Percentiles rank a stretch among this genome's conserved stretches.
Evolutionary conservation across 1,140 invertebrate genomes (phyloP).

Genomic region (Sitophilus oryzae): DNA sequence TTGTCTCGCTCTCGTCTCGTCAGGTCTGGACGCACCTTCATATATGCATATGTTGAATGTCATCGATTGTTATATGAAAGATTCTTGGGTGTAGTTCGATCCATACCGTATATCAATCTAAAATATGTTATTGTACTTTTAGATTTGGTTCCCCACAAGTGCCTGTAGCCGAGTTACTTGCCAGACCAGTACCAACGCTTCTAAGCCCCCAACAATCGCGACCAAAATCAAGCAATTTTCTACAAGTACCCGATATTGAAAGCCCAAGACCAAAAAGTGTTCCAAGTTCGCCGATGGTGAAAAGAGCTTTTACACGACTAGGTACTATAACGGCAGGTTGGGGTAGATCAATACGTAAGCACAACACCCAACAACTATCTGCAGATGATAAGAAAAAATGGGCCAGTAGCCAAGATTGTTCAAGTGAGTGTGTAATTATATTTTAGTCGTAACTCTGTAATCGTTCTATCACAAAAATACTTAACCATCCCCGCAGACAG

Average conservation of each 20-base stretch:
- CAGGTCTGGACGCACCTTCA: too few species aligned
- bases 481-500: too few species aligned
- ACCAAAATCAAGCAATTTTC: slow-evolving; percentile 86
- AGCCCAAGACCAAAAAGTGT: slow-evolving; percentile 78
- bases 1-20: too few species aligned
- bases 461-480: too few species aligned
- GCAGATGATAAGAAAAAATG: slow-evolving; percentile 87
- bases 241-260: slow-evolving; percentile 56
- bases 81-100: too few species aligned
- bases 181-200: slow-evolving; percentile 75
- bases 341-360: slow-evolving; percentile 74
- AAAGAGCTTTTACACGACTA: slow-evolving; percentile 80
- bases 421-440: slow-evolving; percentile 64
- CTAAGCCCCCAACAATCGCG: slow-evolving; percentile 69
- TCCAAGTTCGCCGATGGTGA: slow-evolving; percentile 91
- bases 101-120: too few species aligned
- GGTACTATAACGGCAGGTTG: slow-evolving; percentile 85
- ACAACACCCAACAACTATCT: slow-evolving; percentile 61
- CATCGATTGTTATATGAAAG: too few species aligned
- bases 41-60: too few species aligned
- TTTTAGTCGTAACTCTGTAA: too few species aligned
- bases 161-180: slow-evolving; percentile 79
- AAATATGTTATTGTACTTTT: not conserved
- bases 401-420: slow-evolving; percentile 87
- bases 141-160: slow-evolving; percentile 85